Percentiles rank a stretch among this genome's conserved stretches.
Conservation (phyloP, 1,140 invertebrate species). For the Zelostemma sp. region DNA sequence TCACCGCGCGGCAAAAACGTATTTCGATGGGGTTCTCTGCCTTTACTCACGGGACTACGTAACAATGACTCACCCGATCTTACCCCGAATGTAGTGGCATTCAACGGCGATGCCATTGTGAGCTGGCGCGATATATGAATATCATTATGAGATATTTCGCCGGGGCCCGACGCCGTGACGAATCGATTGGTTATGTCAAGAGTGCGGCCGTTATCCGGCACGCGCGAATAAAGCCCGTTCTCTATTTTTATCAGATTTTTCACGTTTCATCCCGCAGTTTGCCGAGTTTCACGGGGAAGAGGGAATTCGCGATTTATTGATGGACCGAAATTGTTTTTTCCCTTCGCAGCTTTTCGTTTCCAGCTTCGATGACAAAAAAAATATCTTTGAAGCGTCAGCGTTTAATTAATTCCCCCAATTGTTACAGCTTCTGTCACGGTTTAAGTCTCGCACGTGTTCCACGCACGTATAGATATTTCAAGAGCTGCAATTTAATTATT, state of each 20-base stretch:
- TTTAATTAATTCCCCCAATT: neutral
- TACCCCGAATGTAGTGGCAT: slow-evolving; percentile 42
- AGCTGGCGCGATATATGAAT: slow-evolving; percentile 17
- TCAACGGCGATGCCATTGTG: slow-evolving; percentile 35
- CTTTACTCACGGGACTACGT: slow-evolving; percentile 46
- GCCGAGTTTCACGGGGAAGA: neutral
- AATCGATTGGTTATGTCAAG: slow-evolving; percentile 53
- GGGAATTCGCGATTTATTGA: neutral
- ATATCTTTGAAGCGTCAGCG: neutral
- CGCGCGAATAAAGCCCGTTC: neutral
- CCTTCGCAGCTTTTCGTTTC: too few species aligned
- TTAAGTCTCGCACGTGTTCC: neutral
- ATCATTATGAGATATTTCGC: slow-evolving; percentile 34
- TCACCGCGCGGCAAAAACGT: slow-evolving; percentile 32
- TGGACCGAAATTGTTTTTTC: too few species aligned
- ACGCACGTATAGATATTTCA: neutral
- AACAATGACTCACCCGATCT: slow-evolving; percentile 34
- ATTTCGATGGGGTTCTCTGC: slow-evolving; percentile 15
- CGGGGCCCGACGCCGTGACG: slow-evolving; percentile 52
- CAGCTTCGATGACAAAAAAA: neutral
- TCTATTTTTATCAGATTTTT: slow-evolving; percentile 8
- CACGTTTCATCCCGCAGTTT: slow-evolving; percentile 1
- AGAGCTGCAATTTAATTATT: neutral
- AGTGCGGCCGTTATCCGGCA: slow-evolving; percentile 10
- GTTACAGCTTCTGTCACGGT: neutral